These are phyloP conservation scores for Odontocerum albicorne DNA, from an alignment of 2,888 invertebrate genomes.

Conservation along the genomic window DNA sequence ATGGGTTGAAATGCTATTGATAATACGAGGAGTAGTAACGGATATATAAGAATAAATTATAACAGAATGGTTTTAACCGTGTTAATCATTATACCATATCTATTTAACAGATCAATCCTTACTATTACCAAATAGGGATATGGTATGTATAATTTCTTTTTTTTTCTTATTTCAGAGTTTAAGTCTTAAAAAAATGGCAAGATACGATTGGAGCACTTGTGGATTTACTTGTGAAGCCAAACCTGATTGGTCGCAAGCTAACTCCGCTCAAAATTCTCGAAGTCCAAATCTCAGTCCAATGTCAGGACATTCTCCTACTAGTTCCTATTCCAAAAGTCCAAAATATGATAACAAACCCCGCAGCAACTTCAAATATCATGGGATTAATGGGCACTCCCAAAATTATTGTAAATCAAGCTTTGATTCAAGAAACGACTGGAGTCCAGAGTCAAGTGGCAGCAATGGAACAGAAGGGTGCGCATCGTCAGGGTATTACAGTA, in stretches of 20 bases:
- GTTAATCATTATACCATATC: no score
- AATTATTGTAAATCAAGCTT: conserved; percentile 38
- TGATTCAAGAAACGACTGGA: conserved; percentile 49
- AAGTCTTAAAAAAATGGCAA: conserved; percentile 48
- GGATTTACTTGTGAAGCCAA: conserved; percentile 52
- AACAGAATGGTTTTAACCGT: no score
- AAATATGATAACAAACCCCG: background rate
- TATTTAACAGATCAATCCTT: no score
- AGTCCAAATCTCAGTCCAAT: conserved; percentile 46
- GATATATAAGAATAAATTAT: no score
- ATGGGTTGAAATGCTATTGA: no score
- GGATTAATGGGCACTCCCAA: background rate
- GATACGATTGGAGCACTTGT: conserved; percentile 51
- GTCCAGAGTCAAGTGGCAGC: conserved; percentile 51
- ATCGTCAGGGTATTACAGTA: conserved; percentile 47
- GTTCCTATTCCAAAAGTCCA: conserved; percentile 31
- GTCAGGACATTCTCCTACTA: conserved; percentile 43
- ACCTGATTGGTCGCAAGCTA: conserved; percentile 46
- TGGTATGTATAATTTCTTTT: no score
- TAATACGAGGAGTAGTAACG: no score
- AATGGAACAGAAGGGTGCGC: conserved; percentile 46
- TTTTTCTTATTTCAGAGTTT: conserved; percentile 42
- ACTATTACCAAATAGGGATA: no score
- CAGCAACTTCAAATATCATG: conserved; percentile 11
- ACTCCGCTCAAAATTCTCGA: conserved; percentile 40